Evolutionary conservation across 2,113 vertebrate species (phyloP), one percentile per base, ranked within the genome.

Genomic region (Triplophysa tibetana): DNA sequence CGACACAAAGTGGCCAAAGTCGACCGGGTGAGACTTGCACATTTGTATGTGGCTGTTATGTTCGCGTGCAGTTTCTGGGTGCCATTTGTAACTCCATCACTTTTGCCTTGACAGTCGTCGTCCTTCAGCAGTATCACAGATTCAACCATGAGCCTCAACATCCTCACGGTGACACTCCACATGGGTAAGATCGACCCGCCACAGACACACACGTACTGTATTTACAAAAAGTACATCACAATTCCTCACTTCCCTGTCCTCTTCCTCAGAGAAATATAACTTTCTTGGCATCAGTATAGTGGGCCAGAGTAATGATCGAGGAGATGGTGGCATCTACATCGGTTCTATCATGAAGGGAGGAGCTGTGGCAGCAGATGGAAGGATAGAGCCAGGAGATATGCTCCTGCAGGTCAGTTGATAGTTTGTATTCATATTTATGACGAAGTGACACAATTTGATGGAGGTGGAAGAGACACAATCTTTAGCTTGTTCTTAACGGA

Each of bases 281-380:
- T 99, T 99, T 85, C 88, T 98, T 87, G 96, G 97, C 6, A 99
- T 99, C 92, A 99, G 97, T 91, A 99, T 99, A n/a, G 97, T 99
- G 12, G 97, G 97, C 0, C 97, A 99, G 91, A 98, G 97, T 88
- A 99, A 99, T 6, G 97, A 99, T 89, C 90, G 97, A 14, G 96
- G 96, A 0, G 97, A 99, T 0, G 97, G 97, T 0, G 97, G 97
- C 70, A 99, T 99, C 86, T 99, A 99, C 93, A 99, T 99, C 1
- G 97, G 96, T 88, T 99, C 97, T 75, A 98, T 99, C 81, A 99
- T 99, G 97, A 98, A 98, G 84, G 97, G 96, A 10, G 97, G 97
- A n/a, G 96, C 97, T 0, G 96, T 99, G 85, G 97, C 97, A 0
- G 97, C 97, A 0, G 97, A 99, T 0, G 96, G 95, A 54, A 92